Conservation (phyloP, 2,888 invertebrate species). For the Allophyes oxyacanthae region DNA sequence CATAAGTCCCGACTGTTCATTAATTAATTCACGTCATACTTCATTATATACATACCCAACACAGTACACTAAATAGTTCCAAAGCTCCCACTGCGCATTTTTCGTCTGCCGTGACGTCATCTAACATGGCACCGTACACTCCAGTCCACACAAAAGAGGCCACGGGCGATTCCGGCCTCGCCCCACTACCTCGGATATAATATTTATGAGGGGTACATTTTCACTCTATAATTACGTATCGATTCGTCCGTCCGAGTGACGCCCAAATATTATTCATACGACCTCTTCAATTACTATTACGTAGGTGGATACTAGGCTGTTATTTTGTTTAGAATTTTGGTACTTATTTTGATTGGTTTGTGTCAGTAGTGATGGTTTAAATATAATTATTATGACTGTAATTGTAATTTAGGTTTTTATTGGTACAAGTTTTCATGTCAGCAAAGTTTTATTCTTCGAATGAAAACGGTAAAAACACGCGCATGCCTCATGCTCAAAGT, state of each 20-base stretch:
- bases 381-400: conserved; percentile 6
- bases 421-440: neutral
- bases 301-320: conserved; percentile 62
- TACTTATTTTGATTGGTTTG: conserved; percentile 27
- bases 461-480: no score
- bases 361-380: conserved; percentile 26
- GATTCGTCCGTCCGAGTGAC: conserved; percentile 81
- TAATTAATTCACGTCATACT: neutral
- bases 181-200: conserved; percentile 82
- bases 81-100: conserved; percentile 43
- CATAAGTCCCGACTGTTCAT: no score
- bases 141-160: conserved; percentile 76
- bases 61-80: conserved; percentile 1
- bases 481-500: neutral
- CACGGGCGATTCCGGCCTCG: conserved; percentile 84
- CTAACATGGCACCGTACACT: conserved; percentile 69
- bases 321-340: conserved; percentile 36
- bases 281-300: conserved; percentile 81
- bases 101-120: conserved; percentile 58
- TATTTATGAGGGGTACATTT: conserved; percentile 88
- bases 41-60: neutral
- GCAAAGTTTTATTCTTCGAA: no score
- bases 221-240: conserved; percentile 88
- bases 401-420: neutral
- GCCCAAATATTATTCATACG: conserved; percentile 87